These are phyloP conservation scores for Periphyllus acericola DNA, from an alignment of 2,888 invertebrate genomes.

Conservation along the genomic window DNA sequence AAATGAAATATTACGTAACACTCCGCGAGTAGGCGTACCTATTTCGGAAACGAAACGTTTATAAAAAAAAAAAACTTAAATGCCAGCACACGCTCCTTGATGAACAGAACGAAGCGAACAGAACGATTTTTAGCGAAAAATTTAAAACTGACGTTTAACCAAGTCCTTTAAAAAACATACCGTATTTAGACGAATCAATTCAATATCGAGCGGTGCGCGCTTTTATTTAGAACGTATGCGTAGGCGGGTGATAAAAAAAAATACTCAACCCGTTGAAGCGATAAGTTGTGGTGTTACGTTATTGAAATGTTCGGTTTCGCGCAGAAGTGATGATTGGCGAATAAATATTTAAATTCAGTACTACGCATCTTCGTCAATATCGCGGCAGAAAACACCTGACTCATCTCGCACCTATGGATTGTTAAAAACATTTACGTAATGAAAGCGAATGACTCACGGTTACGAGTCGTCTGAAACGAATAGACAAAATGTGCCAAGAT, in stretches of 20 bases:
- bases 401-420: not conserved
- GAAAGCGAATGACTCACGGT: not conserved
- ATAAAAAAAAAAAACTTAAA: not conserved
- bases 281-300: not conserved
- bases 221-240: too few species aligned
- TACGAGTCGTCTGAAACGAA: not conserved
- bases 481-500: not conserved
- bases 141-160: too few species aligned
- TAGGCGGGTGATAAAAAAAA: too few species aligned
- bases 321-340: not conserved
- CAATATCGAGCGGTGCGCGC: not conserved
- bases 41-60: not conserved
- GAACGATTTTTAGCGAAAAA: too few species aligned
- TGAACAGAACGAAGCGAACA: too few species aligned
- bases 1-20: not conserved
- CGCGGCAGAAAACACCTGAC: not conserved
- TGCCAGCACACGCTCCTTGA: too few species aligned
- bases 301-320: not conserved
- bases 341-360: not conserved
- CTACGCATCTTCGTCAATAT: not conserved
- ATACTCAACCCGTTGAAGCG: too few species aligned
- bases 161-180: too few species aligned
- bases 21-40: not conserved
- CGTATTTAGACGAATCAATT: not conserved
- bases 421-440: conserved; percentile 4